Conservation (phyloP, 1,140 invertebrate species). For the Tenebrio molitor region DNA sequence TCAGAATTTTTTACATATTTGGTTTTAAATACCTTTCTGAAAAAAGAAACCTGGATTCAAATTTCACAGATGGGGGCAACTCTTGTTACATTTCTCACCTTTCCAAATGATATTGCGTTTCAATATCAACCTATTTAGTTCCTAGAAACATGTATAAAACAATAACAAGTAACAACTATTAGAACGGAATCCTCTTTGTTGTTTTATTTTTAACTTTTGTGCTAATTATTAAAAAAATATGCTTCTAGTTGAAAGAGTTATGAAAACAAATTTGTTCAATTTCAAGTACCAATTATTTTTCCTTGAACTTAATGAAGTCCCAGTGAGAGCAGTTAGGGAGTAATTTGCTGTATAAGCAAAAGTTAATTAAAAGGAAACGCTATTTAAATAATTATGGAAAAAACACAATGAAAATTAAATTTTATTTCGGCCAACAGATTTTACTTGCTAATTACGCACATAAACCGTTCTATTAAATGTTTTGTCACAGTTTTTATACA, state of each 20-base stretch:
- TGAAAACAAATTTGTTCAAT: conserved; percentile 34
- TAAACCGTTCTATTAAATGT: neutral
- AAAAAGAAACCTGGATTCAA: too few relatives aligned
- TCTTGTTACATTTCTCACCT: too few relatives aligned
- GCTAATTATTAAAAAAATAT: too few relatives aligned
- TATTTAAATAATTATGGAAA: conserved; percentile 48
- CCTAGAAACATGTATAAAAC: too few relatives aligned
- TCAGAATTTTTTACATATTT: too few relatives aligned
- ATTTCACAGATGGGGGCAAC: too few relatives aligned
- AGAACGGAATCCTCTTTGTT: too few relatives aligned
- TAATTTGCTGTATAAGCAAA: conserved; percentile 50
- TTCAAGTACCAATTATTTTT: conserved; percentile 42
- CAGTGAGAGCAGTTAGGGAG: conserved; percentile 34
- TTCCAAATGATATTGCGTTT: too few relatives aligned
- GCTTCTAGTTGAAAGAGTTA: conserved; percentile 14
- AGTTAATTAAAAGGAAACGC: conserved; percentile 46
- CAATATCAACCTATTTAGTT: too few relatives aligned
- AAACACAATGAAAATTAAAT: conserved; percentile 42
- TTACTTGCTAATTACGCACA: conserved; percentile 19
- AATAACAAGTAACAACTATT: too few relatives aligned
- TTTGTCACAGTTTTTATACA: conserved; percentile 7
- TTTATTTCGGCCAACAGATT: conserved; percentile 20
- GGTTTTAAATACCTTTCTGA: too few relatives aligned
- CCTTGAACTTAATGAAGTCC: conserved; percentile 40
- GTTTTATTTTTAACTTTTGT: too few relatives aligned